phyloP scores from a whole-genome alignment of 2,797 vertebrate genomes.

The Helicolenus hilgendorfi region DNA sequence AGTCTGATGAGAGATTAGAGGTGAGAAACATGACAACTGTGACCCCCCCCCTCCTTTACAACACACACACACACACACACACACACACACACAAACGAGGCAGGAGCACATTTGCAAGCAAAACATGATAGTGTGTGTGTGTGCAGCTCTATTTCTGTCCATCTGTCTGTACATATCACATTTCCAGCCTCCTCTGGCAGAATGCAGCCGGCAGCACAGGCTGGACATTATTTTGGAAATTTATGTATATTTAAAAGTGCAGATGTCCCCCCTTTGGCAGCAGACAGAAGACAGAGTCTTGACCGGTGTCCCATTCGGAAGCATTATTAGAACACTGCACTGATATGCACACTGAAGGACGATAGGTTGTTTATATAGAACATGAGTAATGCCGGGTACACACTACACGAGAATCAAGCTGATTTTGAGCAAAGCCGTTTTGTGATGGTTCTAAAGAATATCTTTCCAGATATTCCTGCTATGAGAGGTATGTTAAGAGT shows the following conservation, averaged over 20 bases:
- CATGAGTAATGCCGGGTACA: background rate
- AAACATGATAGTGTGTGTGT: slow-evolving; percentile 47
- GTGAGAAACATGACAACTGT: slow-evolving; percentile 48
- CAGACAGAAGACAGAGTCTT: background rate
- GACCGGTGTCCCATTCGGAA: background rate
- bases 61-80: slow-evolving; percentile 1
- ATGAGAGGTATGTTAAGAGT: no score
- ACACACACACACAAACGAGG: background rate
- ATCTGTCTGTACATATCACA: background rate
- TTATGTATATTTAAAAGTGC: background rate
- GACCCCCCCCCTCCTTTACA: background rate
- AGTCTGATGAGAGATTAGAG: slow-evolving; percentile 55
- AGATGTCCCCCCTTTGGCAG: background rate
- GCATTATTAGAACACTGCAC: background rate
- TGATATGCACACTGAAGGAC: background rate
- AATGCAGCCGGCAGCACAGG: background rate
- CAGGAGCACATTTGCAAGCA: slow-evolving; percentile 42
- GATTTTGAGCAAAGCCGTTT: no score
- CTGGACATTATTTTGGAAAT: background rate
- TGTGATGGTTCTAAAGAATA: no score
- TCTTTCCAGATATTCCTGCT: no score
- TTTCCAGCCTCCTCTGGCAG: slow-evolving; percentile 1
- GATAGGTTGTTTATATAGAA: background rate
- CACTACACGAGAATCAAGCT: no score
- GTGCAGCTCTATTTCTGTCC: slow-evolving; percentile 46